These are phyloP conservation scores for Hermodice carunculata DNA, from an alignment of 2,888 invertebrate genomes.

Conservation along the genomic window DNA sequence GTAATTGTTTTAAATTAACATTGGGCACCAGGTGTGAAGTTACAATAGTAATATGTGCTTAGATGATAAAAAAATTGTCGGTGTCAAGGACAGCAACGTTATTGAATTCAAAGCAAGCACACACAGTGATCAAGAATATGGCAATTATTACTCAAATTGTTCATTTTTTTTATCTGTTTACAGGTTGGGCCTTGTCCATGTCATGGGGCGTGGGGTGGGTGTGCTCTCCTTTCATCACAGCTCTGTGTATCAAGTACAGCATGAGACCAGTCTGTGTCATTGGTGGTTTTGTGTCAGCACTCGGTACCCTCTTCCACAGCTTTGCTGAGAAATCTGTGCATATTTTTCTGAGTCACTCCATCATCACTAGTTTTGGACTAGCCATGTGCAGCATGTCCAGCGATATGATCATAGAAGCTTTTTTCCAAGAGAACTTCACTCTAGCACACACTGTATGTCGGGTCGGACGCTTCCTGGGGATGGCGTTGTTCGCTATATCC, in stretches of 20 bases:
- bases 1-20: too few relatives aligned
- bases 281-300: slow-evolving; percentile 22
- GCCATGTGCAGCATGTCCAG: slow-evolving; percentile 14
- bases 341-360: slow-evolving; percentile 17
- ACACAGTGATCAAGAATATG: too few relatives aligned
- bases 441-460: slow-evolving; percentile 3
- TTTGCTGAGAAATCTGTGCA: slow-evolving; percentile 23
- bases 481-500: slow-evolving; percentile 4
- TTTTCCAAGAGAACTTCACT: slow-evolving; percentile 4
- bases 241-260: slow-evolving; percentile 18
- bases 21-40: too few relatives aligned
- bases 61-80: too few relatives aligned
- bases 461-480: slow-evolving; percentile 6
- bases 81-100: too few relatives aligned
- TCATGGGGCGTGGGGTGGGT: slow-evolving; percentile 21
- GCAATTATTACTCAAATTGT: too few relatives aligned
- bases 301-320: slow-evolving; percentile 23
- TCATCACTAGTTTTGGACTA: slow-evolving; percentile 11
- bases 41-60: too few relatives aligned
- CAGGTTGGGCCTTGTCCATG: slow-evolving; percentile 19
- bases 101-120: too few relatives aligned
- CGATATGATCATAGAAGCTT: not conserved
- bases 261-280: slow-evolving; percentile 10
- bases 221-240: slow-evolving; percentile 16
- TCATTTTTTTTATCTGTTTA: not conserved